Base-by-base conservation (phyloP, 2,113 vertebrate genomes). In the Notothenia coriiceps region DNA sequence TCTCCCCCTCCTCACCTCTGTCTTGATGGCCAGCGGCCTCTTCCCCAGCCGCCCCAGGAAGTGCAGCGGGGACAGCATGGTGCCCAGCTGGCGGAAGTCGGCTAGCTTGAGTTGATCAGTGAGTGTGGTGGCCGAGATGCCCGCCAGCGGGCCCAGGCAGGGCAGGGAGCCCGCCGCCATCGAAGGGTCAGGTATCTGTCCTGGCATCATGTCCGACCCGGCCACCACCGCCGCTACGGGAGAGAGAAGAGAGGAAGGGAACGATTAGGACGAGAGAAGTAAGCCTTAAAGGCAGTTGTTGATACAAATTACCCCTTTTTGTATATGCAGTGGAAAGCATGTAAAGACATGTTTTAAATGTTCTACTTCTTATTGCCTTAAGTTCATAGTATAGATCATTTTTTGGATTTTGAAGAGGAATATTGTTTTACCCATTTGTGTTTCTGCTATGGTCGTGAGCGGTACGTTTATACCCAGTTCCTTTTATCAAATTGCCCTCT, bases 121-220 rank as follows among this genome's bases (percentile, higher is more conserved):
- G 89, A 99, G 95, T 10, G 97, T 96, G 0, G 97, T 96, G 94
- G 96, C 94, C 22, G 98, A 96, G 88, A 98, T 96, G 69, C 96
- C 97, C 46, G 96, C 96, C 92, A 98, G 87, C 35, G 96, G 96
- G 72, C 97, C 96, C 0, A 99, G 95, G 88, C 97, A 96, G 63
- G 97, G 97, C 93, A 98, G 94, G 11, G 97, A 95, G 17, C 97
- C 97, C 0, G 97, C 96, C 43, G 97, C 95, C 94, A 98, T 91
- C 4, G 96, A 96, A 86, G 97, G 97, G 95, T 99, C 97, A 81
- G 97, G 97, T 74, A 99, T 97, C 96, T 99, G 97, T 93, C 97
- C 97, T 84, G 97, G 97, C 97, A 99, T 99, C 97, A 98, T 99
- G 95, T 95, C 97, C 97, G 88, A 76, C 91, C 71, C 87, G 87